Percentiles rank a stretch among this genome's conserved stretches.
These are phyloP conservation scores for Pegea sp. DNA, from an alignment of 23 tunicate species.

Conservation along the genomic window DNA sequence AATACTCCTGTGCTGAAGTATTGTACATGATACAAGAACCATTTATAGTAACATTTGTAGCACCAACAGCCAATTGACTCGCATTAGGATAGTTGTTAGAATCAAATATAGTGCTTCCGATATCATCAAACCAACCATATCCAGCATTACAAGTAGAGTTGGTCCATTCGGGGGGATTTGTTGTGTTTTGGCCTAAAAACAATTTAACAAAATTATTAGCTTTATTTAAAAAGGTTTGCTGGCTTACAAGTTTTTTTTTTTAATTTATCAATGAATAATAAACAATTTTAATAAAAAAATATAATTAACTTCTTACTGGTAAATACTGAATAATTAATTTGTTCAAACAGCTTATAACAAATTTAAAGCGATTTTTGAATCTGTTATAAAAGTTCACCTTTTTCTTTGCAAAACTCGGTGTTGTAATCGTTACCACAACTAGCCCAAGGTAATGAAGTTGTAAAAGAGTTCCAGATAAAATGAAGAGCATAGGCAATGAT, in stretches of 20 bases:
- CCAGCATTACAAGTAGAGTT: slow-evolving; percentile 18
- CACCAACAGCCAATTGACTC: slow-evolving; percentile 2
- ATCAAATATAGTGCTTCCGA: slow-evolving; percentile 8
- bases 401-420: slow-evolving; percentile 23
- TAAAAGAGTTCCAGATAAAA: slow-evolving; percentile 40
- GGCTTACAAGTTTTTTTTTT: no score
- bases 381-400: no score
- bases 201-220: no score
- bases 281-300: no score
- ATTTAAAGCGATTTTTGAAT: no score
- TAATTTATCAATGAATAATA: no score
- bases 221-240: no score
- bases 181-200: background rate
- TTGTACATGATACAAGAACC: slow-evolving; percentile 29
- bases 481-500: slow-evolving; percentile 69
- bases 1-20: slow-evolving; percentile 61
- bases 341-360: no score
- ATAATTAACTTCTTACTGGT: no score
- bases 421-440: slow-evolving; percentile 46
- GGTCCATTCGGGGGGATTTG: slow-evolving; percentile 23
- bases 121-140: slow-evolving; percentile 14
- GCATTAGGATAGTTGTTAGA: slow-evolving; percentile 1
- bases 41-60: slow-evolving; percentile 4
- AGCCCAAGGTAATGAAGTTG: slow-evolving; percentile 50
- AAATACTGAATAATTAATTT: no score